Conservation (phyloP, 2,888 invertebrate genomes). For the Tenthredo amoena region DNA sequence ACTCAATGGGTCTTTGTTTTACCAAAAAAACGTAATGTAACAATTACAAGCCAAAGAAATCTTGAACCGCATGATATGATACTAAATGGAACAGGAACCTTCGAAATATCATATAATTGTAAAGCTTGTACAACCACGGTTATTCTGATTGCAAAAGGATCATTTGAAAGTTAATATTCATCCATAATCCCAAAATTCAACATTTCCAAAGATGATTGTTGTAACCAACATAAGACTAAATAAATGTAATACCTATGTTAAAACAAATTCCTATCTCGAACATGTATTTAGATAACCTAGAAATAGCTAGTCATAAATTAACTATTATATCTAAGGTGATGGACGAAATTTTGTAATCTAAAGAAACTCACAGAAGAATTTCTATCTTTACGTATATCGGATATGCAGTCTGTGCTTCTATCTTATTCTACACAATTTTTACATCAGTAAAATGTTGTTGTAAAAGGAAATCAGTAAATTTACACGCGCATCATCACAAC, state of each 20-base stretch:
- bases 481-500: not conserved
- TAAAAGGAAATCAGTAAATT: not conserved
- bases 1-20: not conserved
- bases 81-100: not conserved
- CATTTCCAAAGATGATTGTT: slow-evolving; percentile 24
- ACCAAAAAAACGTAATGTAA: not conserved
- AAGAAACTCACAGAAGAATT: not conserved
- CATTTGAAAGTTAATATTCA: not conserved
- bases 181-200: not conserved
- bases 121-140: not conserved
- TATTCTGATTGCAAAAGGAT: not conserved
- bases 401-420: slow-evolving; percentile 3
- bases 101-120: not conserved
- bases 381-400: slow-evolving; percentile 32
- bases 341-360: slow-evolving; percentile 4
- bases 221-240: slow-evolving; percentile 14
- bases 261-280: not conserved
- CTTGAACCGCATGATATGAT: not conserved
- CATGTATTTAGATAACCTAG: slow-evolving; percentile 20
- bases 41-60: not conserved
- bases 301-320: slow-evolving; percentile 39
- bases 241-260: not conserved
- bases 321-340: not conserved
- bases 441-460: not conserved
- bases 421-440: not conserved